Base-by-base conservation (phyloP, 2,113 vertebrate genomes). In the Barnardius zonarius region DNA sequence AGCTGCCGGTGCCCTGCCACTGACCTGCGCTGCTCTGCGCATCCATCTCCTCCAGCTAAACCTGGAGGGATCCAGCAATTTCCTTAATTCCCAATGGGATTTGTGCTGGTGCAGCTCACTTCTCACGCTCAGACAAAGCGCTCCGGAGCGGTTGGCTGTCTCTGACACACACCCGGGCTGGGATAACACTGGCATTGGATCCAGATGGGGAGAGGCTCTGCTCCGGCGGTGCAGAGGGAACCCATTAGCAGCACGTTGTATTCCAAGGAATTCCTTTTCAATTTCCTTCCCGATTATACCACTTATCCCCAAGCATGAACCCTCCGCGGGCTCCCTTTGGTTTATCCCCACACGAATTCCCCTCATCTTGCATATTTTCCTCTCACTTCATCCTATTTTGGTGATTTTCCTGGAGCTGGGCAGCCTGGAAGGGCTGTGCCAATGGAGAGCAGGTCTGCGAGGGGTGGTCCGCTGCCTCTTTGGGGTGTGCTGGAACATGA, bases 251-350 rank as follows among this genome's bases (percentile, higher is more conserved):
- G 51, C 51, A 49, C 4, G 11, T 57, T 10, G 3, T 74, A 49
- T 70, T 77, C 94, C 88, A 84, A 85, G 69, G 88, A 93, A 91
- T 85, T 85, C 88, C 80, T 88, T 84, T 63, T 22, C 91, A 67
- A 77, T 93, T 87, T 85, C 94, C 88, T 85, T 85, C 83, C 79
- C 10, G 2, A 67, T 76, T 62, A 37, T 24, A 46, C 52, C 4
- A 2, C 91, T 91, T 72, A 72, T 75, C 79, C 69, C 59, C 39
- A 35, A n/a, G 35, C 67, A 39, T 5, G 44, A 72, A 27, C 74
- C 48, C 22, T 72, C 30, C n/a, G 35, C 46, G 80, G 18, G 39
- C 52, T 81, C 46, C 54, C 23, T 55, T 55, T 10, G 51, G 10
- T 76, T 83, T 57, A 30, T 87, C 78, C 70, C 85, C 1, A 0